Evolutionary conservation across 2,888 invertebrate species (phyloP).

Genomic region (Apodemia zela): DNA sequence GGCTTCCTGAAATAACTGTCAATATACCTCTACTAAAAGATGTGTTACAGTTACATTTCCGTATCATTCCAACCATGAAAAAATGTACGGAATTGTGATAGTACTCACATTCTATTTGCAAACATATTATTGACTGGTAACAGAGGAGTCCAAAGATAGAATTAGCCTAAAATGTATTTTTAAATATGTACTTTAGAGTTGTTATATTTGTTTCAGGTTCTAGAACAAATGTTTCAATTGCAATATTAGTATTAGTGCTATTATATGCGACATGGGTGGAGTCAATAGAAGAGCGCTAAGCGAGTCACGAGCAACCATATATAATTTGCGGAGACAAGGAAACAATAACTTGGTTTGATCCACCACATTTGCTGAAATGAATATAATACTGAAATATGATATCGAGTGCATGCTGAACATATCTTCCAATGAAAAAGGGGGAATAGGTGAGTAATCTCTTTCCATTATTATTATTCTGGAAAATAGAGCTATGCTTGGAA

Average conservation of each 20-base stretch:
- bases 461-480: background rate
- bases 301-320: conserved; percentile 14
- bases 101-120: no score
- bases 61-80: no score
- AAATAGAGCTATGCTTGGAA: background rate
- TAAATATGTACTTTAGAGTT: background rate
- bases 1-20: no score
- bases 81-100: no score
- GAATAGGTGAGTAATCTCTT: background rate
- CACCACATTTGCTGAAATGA: conserved; percentile 10
- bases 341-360: conserved; percentile 3
- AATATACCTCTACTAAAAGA: no score
- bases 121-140: no score
- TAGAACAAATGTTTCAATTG: conserved; percentile 26
- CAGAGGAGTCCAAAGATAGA: no score
- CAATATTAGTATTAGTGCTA: conserved; percentile 27
- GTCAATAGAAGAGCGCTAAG: conserved; percentile 29
- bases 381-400: background rate
- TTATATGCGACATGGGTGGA: conserved; percentile 30
- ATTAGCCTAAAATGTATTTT: no score
- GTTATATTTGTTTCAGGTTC: conserved; percentile 28
- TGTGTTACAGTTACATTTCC: no score
- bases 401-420: background rate
- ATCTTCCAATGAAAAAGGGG: background rate
- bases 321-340: background rate